Evolutionary conservation across 2,113 vertebrate species (phyloP), one percentile per base, ranked within the genome.

Genomic region (Pteronura brasiliensis): DNA sequence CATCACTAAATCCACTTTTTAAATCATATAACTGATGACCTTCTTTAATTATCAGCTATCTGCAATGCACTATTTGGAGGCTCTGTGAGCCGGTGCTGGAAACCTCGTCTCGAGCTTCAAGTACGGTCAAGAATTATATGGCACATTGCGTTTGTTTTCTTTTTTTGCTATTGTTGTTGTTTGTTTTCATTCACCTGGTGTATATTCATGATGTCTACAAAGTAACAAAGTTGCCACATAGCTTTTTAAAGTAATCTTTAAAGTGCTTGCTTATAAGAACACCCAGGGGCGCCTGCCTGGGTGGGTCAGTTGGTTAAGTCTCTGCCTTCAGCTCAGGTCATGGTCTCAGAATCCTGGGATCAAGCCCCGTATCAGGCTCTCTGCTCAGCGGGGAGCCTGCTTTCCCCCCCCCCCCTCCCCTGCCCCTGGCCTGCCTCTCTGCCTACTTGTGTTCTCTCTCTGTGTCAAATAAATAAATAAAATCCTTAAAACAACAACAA

Each of bases 361-460:
- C 52, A 55, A 18, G 52, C 17, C 52, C 52, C 5, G 18, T 55
- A 55, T 55, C 10, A 17, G 52, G 52, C 52, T 55, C 52, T 55
- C 52, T 55, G 17, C 52, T 55, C 17, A 55, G 5, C 5, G 5
- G 17, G 52, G 52, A 55, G 52, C 17, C 52, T 55, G 52, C 52
- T 55, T 17, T 17, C 17, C 17, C 0, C 52, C 1, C 55, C 4
- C 20, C 15, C 20, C 55, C 1, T 6, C 4, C 6, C 13, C 18
- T 3, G 0, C 1, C 55, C 14, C 55, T 4, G 6, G 20, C 55
- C 55, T 36, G 34, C 18, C 67, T n/a, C 67, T 71, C 67, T 36
- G 27, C 63, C 63, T 12, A 13, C 67, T 21, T 8, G 18, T 2
- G n/a, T 13, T 21, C 18, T 34, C 13, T 14, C 31, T n/a, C 7